Conservation (phyloP, 2,888 invertebrate genomes). For the Amphipoea lucens region DNA sequence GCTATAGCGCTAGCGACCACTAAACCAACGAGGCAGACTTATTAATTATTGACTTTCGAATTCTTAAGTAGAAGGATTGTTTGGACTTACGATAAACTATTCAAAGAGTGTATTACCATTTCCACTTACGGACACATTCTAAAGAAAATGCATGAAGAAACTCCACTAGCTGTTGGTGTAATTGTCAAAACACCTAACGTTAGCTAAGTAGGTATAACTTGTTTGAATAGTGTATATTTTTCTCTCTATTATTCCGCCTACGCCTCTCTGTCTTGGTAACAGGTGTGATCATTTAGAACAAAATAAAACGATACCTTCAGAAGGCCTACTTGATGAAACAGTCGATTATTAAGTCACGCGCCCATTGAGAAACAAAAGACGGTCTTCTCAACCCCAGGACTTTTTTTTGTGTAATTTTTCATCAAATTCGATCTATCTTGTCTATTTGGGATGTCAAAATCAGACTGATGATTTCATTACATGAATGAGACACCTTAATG, state of each 20-base stretch:
- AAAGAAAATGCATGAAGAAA: constrained; percentile 39
- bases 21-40: not conserved
- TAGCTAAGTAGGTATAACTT: constrained; percentile 58
- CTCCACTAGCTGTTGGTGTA: constrained; percentile 33
- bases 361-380: not conserved
- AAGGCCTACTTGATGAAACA: constrained; percentile 3
- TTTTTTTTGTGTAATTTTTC: too few species aligned
- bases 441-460: not conserved
- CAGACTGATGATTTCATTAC: not conserved
- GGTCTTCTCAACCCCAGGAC: not conserved
- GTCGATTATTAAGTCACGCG: not conserved
- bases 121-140: not conserved
- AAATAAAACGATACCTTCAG: constrained; percentile 23
- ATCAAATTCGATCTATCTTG: not conserved
- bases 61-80: not conserved
- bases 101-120: constrained; percentile 7
- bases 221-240: constrained; percentile 64
- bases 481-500: too few species aligned
- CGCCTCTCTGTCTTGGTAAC: constrained; percentile 56
- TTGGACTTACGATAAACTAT: not conserved
- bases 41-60: not conserved
- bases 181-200: constrained; percentile 54
- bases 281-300: constrained; percentile 64
- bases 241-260: constrained; percentile 63
- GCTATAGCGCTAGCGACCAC: not conserved